A percentile compares a stretch with the other conserved stretches of the same genome.
These are phyloP conservation scores for Alcis repandata DNA, from an alignment of 2,888 invertebrate genomes.

Conservation along the genomic window DNA sequence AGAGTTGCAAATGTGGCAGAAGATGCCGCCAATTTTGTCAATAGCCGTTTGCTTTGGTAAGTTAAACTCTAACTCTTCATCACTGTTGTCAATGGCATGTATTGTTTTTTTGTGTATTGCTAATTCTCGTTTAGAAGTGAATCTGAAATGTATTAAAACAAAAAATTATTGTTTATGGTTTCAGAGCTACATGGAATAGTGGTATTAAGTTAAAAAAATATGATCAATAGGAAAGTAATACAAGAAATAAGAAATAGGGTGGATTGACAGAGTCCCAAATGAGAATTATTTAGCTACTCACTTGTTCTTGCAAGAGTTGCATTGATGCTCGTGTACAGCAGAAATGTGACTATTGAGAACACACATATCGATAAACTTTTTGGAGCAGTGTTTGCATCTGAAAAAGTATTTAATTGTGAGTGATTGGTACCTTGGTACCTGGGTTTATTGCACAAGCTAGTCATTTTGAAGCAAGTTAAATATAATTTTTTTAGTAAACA, in stretches of 20 bases:
- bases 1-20: constrained; percentile 84
- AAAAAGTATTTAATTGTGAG: too few relatives aligned
- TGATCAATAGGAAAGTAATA: too few relatives aligned
- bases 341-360: constrained; percentile 68
- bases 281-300: too few relatives aligned
- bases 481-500: constrained; percentile 41
- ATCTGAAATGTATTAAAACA: constrained; percentile 62
- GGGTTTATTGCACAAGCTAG: too few relatives aligned
- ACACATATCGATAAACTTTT: constrained; percentile 68
- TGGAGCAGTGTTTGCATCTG: constrained; percentile 74
- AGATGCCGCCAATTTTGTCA: constrained; percentile 83
- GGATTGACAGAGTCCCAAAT: too few relatives aligned
- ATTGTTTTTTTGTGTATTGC: constrained; percentile 65
- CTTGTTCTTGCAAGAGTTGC: constrained; percentile 70
- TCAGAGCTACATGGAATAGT: too few relatives aligned
- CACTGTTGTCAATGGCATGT: constrained; percentile 59
- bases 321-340: constrained; percentile 67
- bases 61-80: not conserved
- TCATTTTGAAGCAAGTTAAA: too few relatives aligned
- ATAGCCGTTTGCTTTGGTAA: constrained; percentile 52
- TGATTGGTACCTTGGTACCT: too few relatives aligned
- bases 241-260: too few relatives aligned
- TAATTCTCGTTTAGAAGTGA: constrained; percentile 69
- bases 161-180: too few relatives aligned
- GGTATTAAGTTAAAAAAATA: too few relatives aligned